Base-by-base conservation (phyloP, 2,797 vertebrate species). In the Nothura maculosa region DNA sequence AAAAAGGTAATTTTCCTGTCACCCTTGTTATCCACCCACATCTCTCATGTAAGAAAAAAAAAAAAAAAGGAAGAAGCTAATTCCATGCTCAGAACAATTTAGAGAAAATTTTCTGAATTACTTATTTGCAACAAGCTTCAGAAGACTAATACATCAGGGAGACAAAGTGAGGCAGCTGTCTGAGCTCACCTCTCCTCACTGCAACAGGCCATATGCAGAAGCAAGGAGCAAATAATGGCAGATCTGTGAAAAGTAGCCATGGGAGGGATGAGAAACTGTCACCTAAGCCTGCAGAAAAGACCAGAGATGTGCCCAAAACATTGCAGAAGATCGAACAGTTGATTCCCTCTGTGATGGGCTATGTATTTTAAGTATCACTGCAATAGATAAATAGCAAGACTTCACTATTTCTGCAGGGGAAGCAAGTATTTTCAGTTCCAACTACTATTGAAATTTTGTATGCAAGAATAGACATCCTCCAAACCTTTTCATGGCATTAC, bases 1-100 rank as follows among this genome's bases (percentile, higher is more conserved):
- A 80, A 77, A 89, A 94, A 94, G 68, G 80, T 80, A 77, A 94
- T 94, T 94, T 95, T 92, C 87, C 87, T 86, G 50, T 85, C 87
- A 83, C 50, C 63, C 42, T 92, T 94, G 45, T 73, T 91, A 89
- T 80, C 82, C 24, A 68, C 63, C 76, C 43, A 89, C 40, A 55
- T 75, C 63, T 89, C 72, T 82, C 27, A 1, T 25, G 30, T n/a
- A 54, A 32, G 21, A 22, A 22, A 18, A 45, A 45, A 45, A 18
- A 45, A 45, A 45, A 18, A 45, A 89, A 92, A 91, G 63, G 32
- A 86, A 90, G 34, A 57, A 90, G 36, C 22, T 80, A 91, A 85
- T 88, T 86, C 50, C 61, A 45, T 74, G 52, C 1, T 66, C 57
- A 72, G 75, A 62, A 84, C 70, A 88, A 79, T 88, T 92, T 77